Base-by-base conservation (phyloP, 2,888 invertebrate species). In the Scaeva pyrastri region DNA sequence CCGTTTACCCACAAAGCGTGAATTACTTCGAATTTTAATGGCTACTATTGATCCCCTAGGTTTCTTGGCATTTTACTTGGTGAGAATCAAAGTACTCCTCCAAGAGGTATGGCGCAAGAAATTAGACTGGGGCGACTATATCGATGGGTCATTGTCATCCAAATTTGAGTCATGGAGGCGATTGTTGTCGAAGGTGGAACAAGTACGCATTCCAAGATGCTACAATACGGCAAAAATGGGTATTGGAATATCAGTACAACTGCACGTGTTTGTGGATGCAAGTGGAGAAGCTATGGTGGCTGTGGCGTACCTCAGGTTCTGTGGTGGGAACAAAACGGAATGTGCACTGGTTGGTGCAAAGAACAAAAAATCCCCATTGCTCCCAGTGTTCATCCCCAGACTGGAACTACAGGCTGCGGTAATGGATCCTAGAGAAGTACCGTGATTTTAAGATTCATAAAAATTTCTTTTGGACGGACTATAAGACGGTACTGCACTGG, bases 21-120 rank as follows among this genome's bases (percentile, higher is more conserved):
- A 88, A 45, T 48, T 88, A 14, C 56, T 88, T 0, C 31, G 83
- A 68, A 41, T 79, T 23, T 8, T 87, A 11, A 82, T 88, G 83
- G 74, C 81, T 12, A 85, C 85, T 10, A 87, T 87, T 62, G 84
- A 87, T 56, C 87, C 88, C 5, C 43, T 88, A 55, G 87, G 86
- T 0, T 45, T 86, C 23, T 50, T 84, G 52, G 26, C 83, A 0
- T 75, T 66, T 70, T 84, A 66, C 55, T 31, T 73, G 23, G 68
- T 85, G n/a, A 56, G 64, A 31, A 64, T 83, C 16, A 88, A 88
- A 85, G 85, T 87, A 36, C 23, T 87, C 1, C 50, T 88, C 10
- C 83, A 88, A 55, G 72, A 88, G 10, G 62, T 88, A 12, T 50
- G 50, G 19, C 50, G 50, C 12, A 11, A 21, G 12, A 50, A 50